phyloP scores from a whole-genome alignment of 1,140 invertebrate species.

The Ruditapes philippinarum region DNA sequence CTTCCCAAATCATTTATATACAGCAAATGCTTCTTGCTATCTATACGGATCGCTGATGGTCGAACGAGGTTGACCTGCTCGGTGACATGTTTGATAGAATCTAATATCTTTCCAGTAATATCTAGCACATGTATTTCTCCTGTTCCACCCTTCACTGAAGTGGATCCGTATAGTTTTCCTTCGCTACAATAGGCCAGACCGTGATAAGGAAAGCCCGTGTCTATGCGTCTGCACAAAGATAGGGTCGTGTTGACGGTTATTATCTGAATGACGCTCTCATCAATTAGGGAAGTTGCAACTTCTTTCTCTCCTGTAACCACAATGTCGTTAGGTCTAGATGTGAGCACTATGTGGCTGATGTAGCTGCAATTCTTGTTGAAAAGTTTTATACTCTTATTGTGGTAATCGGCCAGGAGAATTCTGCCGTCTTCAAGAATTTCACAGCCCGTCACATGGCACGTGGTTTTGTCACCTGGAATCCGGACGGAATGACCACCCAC shows the following conservation, averaged over 20 bases:
- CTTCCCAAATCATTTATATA: constrained; percentile 3
- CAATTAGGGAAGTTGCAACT: constrained; percentile 22
- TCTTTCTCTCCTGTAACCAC: not conserved
- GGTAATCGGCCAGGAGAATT: constrained; percentile 30
- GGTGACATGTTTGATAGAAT: not conserved
- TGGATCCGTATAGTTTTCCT: not conserved
- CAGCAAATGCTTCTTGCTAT: not conserved
- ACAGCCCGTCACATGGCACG: constrained; percentile 26
- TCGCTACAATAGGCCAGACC: not conserved
- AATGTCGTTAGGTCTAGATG: constrained; percentile 31
- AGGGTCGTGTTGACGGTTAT: not conserved
- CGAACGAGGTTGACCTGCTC: not conserved
- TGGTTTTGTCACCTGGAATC: constrained; percentile 34
- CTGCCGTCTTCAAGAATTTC: constrained; percentile 16
- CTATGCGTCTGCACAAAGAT: not conserved
- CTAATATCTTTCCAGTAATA: constrained; percentile 4
- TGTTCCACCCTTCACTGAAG: not conserved
- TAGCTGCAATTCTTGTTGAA: constrained; percentile 16
- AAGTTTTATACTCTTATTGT: constrained; percentile 42
- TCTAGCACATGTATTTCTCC: constrained; percentile 37
- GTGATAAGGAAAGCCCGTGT: not conserved
- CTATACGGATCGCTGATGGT: not conserved
- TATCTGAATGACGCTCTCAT: constrained; percentile 31
- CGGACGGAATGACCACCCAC: constrained; percentile 40
- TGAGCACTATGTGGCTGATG: not conserved